Evolutionary conservation across 2,888 invertebrate species (phyloP), one percentile per base, ranked within the genome.

Genomic region (Chironomus tentans): DNA sequence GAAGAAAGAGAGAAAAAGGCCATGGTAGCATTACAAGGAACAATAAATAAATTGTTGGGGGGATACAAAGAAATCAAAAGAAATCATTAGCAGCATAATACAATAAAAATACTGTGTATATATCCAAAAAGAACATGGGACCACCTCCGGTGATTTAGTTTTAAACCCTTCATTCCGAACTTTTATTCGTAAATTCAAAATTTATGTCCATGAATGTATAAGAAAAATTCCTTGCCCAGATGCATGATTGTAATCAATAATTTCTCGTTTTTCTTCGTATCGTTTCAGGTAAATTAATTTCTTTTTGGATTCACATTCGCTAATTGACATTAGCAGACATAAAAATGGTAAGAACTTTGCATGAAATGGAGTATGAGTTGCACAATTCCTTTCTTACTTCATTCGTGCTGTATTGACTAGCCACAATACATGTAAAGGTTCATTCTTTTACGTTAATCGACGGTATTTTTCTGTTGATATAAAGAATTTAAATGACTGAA

Each of bases 141-240:
- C 74, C 74, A 74, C 74, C 74, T 74, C 74, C 22, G 68, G 74
- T 21, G 74, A 74, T 74, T 74, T 47, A 46, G 65, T 38, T 38
- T 38, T 38, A 38, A 38, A 38, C 38, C 38, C 24, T 6, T 38
- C 6, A 28, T 61, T 7, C 38, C 38, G 38, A 56, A 56, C 1
- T n/a, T n/a, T n/a, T n/a, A n/a, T n/a, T n/a, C n/a, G n/a, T n/a
- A n/a, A n/a, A n/a, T 56, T 15, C 12, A 15, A 15, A 56, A 56
- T 56, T 56, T 56, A 56, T 56, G 7, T 56, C 18, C 56, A 15
- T 18, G 15, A 56, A 18, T 6, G 15, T 4, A 18, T 2, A 56
- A 50, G 3, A 50, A 50, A 50, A 50, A n/a, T 38, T 38, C 38
- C 4, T 38, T 38, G 38, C 38, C 38, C 38, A 38, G 38, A 38